Base-by-base conservation (phyloP, 2,797 vertebrate species). In the Ctenosaura bakeri region DNA sequence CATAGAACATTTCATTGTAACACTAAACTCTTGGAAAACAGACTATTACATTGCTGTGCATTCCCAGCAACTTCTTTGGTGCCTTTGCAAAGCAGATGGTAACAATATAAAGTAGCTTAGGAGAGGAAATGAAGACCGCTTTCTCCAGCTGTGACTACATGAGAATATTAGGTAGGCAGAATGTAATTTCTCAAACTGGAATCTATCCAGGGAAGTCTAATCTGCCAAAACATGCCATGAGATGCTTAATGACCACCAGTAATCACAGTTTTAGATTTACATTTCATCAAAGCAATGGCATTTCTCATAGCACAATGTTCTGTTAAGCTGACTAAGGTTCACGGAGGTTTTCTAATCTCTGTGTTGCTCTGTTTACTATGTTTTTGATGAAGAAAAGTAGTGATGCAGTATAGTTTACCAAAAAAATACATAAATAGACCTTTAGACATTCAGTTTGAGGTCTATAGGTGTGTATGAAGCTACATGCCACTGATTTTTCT, bases 31-130 rank as follows among this genome's bases (percentile, higher is more conserved):
- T 81, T 74, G 66, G 46, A 71, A 84, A 89, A 38, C 52, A 82
- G 66, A 8, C 46, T 35, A 59, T 82, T 69, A 64, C 0, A 0
- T 29, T 18, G 13, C 0, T 0, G 0, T 69, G 74, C 77, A 56
- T 89, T 89, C 22, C 0, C 42, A 4, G 77, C 86, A 83, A 38
- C 89, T 79, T 73, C 38, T 90, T 81, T 29, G 87, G 82, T 92
- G 91, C 81, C 54, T 52, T 29, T 0, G 35, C 79, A 88, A 90
- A 90, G 88, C 89, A 62, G 22, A 32, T 81, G 88, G 52, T 66
- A 6, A 80, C 69, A 85, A 89, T 92, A 88, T 54, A 87, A 77
- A 90, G 83, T 88, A 87, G 78, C 92, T 94, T 73, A 87, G 83
- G 83, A 24, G 4, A 59, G 79, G 81, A 83, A 89, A 77, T 82